Evolutionary conservation across 1,140 invertebrate species (phyloP).

Genomic region (Microvelia longipes): DNA sequence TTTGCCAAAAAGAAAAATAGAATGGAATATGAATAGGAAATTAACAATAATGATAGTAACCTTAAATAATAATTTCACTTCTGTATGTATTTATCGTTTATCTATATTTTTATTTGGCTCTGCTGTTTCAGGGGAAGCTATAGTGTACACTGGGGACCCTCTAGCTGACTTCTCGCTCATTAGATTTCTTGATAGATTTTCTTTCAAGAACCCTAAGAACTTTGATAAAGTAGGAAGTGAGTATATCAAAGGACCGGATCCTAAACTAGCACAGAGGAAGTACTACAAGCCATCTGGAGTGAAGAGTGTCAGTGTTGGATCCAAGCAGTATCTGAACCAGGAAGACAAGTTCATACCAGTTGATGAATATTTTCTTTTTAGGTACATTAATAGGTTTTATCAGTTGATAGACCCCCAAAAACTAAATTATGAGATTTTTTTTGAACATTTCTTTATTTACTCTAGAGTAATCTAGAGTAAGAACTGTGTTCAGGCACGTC

Average conservation of each 20-base stretch:
- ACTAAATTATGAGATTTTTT: too few relatives aligned
- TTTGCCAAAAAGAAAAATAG: too few relatives aligned
- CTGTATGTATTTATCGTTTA: too few relatives aligned
- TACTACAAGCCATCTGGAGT: constrained; percentile 44
- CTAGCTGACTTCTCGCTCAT: constrained; percentile 78
- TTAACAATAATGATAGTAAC: too few relatives aligned
- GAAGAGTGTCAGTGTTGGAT: constrained; percentile 46
- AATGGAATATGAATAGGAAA: too few relatives aligned
- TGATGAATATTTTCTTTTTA: constrained; percentile 66
- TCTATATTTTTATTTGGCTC: neutral
- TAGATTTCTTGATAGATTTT: constrained; percentile 83
- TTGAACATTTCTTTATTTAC: too few relatives aligned
- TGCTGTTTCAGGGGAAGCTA: constrained; percentile 40
- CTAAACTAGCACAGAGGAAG: constrained; percentile 40
- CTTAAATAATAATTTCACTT: too few relatives aligned
- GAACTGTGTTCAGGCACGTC: too few relatives aligned
- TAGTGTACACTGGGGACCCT: constrained; percentile 81
- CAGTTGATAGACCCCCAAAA: too few relatives aligned
- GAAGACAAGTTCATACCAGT: constrained; percentile 53
- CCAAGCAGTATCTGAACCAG: constrained; percentile 49
- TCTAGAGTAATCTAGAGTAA: too few relatives aligned
- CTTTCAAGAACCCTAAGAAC: constrained; percentile 90
- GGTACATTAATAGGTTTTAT: too few relatives aligned
- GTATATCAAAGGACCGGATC: constrained; percentile 31
- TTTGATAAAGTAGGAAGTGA: constrained; percentile 26